Percentiles rank a stretch among this genome's conserved stretches.
Evolutionary conservation across 2,113 vertebrate species (phyloP).

Genomic region (Mirounga angustirostris): DNA sequence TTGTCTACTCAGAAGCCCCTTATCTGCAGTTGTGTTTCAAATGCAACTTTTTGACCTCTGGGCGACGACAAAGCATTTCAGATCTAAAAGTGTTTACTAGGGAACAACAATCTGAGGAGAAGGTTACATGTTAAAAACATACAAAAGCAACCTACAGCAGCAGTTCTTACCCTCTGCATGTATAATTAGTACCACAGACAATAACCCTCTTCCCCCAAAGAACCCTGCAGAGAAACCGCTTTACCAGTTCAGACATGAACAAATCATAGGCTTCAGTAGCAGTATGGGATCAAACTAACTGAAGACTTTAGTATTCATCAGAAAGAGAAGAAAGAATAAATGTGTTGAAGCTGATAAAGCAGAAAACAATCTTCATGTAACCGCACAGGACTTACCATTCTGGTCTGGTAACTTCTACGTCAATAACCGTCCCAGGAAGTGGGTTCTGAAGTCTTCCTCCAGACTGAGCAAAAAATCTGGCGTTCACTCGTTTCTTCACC

Average conservation of each 20-base stretch:
- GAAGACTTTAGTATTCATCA: not conserved
- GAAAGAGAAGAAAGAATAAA: not conserved
- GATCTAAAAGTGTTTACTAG: not conserved
- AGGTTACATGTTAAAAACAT: not conserved
- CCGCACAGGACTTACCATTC: conserved; percentile 91
- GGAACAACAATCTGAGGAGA: not conserved
- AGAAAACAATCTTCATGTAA: rapidly evolving
- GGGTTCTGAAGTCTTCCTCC: conserved; percentile 92
- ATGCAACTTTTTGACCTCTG: not conserved
- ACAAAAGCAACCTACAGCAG: not conserved
- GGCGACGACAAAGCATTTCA: not conserved
- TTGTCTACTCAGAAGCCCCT: not conserved
- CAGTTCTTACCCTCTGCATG: not conserved
- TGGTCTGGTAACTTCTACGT: conserved; percentile 94
- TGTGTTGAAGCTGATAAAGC: not conserved
- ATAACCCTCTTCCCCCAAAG: not conserved
- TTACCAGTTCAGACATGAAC: not conserved
- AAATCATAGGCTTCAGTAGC: not conserved
- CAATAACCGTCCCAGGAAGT: conserved; percentile 95
- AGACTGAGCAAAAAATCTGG: conserved; percentile 91
- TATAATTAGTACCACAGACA: not conserved
- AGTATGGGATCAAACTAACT: not conserved
- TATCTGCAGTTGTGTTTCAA: not conserved
- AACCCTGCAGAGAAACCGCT: not conserved
- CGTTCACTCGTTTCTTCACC: conserved; percentile 95